Evolutionary conservation across 35 echinoderm and acorn worm species (phyloP).

Genomic region (Holothuria glaberrima): DNA sequence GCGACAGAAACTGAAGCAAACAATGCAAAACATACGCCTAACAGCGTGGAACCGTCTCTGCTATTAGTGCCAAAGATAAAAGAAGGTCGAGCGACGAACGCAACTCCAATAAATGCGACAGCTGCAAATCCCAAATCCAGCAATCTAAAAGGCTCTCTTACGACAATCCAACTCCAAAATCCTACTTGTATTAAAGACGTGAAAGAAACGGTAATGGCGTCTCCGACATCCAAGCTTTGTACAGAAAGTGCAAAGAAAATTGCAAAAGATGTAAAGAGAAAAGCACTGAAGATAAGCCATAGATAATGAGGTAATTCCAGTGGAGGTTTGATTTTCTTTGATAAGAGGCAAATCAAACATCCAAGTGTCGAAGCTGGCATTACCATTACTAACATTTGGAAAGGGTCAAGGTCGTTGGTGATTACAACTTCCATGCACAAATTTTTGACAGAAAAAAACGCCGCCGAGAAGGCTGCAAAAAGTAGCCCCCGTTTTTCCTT

Average conservation of each 20-base stretch:
- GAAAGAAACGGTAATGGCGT: not conserved
- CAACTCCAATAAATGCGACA: not conserved
- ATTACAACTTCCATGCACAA: no score
- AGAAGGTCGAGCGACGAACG: not conserved
- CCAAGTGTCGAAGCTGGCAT: no score
- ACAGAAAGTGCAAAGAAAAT: slow-evolving; percentile 7
- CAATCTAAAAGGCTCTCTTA: not conserved
- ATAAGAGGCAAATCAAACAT: no score
- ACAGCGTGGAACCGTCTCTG: not conserved
- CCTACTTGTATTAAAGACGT: not conserved
- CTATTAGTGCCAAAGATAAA: not conserved
- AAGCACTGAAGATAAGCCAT: not conserved
- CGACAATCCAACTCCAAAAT: slow-evolving; percentile 10
- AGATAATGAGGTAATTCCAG: not conserved
- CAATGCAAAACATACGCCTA: not conserved
- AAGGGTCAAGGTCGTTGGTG: no score
- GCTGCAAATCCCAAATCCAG: slow-evolving; percentile 13
- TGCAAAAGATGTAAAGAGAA: not conserved
- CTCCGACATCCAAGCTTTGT: not conserved
- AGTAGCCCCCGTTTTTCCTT: no score
- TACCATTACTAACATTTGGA: no score
- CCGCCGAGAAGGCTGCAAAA: no score
- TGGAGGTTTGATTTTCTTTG: not conserved
- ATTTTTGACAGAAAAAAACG: no score
- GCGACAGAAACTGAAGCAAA: not conserved